These are phyloP conservation scores for Acronicta leporina DNA, from an alignment of 2,888 invertebrate genomes.

Conservation along the genomic window DNA sequence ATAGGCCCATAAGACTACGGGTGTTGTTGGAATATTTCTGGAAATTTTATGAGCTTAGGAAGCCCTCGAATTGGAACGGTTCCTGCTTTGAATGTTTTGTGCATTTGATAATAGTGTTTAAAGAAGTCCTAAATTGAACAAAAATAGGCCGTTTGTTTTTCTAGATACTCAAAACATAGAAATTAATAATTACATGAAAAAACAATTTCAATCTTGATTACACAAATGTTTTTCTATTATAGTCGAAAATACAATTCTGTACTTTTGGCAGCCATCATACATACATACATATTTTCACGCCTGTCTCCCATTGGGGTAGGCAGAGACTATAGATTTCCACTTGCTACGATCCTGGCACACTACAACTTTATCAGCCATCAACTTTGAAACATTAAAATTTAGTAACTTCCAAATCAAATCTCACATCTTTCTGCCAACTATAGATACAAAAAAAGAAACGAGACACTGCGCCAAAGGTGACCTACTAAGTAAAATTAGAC, in stretches of 20 bases:
- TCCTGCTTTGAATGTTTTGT: conserved; percentile 11
- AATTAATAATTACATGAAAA: neutral
- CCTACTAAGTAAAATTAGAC: conserved; percentile 62
- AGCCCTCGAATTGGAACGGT: conserved; percentile 2
- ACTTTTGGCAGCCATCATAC: too few species aligned
- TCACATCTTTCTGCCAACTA: conserved; percentile 6
- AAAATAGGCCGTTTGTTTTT: neutral
- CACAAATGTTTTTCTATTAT: too few species aligned
- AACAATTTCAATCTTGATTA: too few species aligned
- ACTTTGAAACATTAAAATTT: neutral
- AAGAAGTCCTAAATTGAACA: neutral
- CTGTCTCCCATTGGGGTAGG: too few species aligned
- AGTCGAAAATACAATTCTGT: too few species aligned
- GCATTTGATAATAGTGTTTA: conserved; percentile 5
- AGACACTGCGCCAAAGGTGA: conserved; percentile 55
- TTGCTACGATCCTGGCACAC: too few species aligned
- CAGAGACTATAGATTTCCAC: too few species aligned
- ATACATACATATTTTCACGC: too few species aligned
- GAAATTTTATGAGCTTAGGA: conserved; percentile 25
- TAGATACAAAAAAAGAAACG: conserved; percentile 29
- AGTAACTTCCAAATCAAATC: neutral
- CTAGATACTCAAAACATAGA: neutral
- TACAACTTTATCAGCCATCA: too few species aligned
- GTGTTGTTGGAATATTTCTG: conserved; percentile 12
- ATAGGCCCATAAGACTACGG: conserved; percentile 8